Percentiles rank a stretch among this genome's conserved stretches.
Conservation (phyloP, 1,140 invertebrate species). For the Sogatella furcifera region DNA sequence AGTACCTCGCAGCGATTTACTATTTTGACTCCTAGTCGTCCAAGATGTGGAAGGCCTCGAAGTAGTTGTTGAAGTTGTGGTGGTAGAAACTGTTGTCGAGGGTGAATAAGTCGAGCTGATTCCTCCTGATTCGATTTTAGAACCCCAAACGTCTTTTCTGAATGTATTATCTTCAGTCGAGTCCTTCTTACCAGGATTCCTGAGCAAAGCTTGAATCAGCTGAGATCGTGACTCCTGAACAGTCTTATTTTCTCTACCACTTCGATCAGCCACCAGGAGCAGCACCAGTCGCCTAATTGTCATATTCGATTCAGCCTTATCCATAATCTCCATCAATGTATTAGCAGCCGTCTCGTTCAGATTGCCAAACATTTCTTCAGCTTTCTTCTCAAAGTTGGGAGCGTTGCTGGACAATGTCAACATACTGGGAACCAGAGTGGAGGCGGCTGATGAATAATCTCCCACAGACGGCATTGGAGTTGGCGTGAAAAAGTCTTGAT, state of each 20-base stretch:
- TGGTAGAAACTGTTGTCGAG: background rate
- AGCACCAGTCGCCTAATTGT: constrained; percentile 61
- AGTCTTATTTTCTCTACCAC: constrained; percentile 45
- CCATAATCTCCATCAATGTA: constrained; percentile 66
- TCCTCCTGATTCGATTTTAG: background rate
- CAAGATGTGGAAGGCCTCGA: constrained; percentile 6
- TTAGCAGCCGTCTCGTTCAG: constrained; percentile 61
- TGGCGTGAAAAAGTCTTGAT: constrained; percentile 6
- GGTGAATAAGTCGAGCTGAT: constrained; percentile 1
- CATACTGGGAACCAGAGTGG: constrained; percentile 15
- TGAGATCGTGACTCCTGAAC: constrained; percentile 48
- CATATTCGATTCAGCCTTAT: constrained; percentile 62
- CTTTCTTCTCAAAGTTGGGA: constrained; percentile 40
- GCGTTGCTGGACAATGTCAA: background rate
- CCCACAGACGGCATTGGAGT: constrained; percentile 26
- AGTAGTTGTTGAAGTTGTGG: constrained; percentile 26
- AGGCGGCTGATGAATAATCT: constrained; percentile 21
- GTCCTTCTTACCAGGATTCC: constrained; percentile 33
- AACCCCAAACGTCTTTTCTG: background rate
- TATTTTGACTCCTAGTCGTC: constrained; percentile 4
- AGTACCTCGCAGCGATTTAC: constrained; percentile 22
- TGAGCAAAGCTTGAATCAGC: constrained; percentile 52
- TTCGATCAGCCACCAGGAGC: constrained; percentile 52
- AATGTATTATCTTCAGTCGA: constrained; percentile 22
- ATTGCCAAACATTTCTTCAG: constrained; percentile 59